Percentiles rank a stretch among this genome's conserved stretches.
Conservation (phyloP, 2,797 vertebrate species). For the Decapterus maruadsi region DNA sequence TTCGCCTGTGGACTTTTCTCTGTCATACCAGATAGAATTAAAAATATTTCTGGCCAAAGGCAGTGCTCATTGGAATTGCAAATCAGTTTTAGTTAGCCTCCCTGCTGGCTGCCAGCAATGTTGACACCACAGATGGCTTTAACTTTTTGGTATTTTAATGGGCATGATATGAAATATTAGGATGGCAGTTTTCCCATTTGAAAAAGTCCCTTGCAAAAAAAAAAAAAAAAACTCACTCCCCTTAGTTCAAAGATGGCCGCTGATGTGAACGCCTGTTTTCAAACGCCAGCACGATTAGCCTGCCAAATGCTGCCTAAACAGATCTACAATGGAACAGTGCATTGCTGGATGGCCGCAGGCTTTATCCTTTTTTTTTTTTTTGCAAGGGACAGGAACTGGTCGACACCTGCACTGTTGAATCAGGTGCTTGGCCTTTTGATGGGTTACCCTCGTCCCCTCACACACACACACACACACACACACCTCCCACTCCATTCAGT, state of each 20-base stretch:
- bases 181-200: constrained; percentile 70
- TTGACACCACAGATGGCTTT: constrained; percentile 81
- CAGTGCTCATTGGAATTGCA: constrained; percentile 65
- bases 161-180: constrained; percentile 69
- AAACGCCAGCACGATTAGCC: constrained; percentile 46
- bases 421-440: constrained; percentile 32
- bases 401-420: constrained; percentile 45
- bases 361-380: constrained; percentile 20
- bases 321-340: constrained; percentile 37
- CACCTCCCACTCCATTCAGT: no score
- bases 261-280: constrained; percentile 70
- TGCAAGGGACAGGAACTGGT: constrained; percentile 14
- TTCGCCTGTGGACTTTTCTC: background rate
- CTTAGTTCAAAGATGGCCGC: constrained; percentile 65
- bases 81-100: constrained; percentile 65
- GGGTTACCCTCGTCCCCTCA: background rate
- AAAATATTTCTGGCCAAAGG: constrained; percentile 63
- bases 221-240: constrained; percentile 35
- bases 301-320: constrained; percentile 60
- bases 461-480: no score
- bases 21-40: constrained; percentile 37
- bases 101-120: constrained; percentile 64
- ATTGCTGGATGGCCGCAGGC: constrained; percentile 36
- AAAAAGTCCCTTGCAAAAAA: constrained; percentile 38
- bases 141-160: constrained; percentile 76